Evolutionary conservation across 2,888 invertebrate genomes (phyloP).

Genomic region (Tipula vernalis): DNA sequence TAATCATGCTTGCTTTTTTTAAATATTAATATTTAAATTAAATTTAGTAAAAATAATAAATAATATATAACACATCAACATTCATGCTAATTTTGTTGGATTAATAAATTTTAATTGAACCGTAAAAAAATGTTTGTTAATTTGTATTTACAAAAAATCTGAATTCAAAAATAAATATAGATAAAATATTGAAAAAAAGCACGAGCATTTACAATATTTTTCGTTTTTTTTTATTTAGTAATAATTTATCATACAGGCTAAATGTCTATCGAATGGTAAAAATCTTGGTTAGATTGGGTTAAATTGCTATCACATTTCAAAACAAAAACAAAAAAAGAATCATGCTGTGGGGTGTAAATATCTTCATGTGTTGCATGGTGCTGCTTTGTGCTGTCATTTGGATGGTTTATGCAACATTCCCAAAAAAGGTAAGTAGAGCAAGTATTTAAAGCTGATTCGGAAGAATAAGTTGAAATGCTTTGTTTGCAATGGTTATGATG

Average conservation of each 20-base stretch:
- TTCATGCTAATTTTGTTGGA: background rate
- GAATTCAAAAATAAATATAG: background rate
- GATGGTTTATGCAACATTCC: background rate
- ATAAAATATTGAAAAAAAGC: slow-evolving; percentile 6
- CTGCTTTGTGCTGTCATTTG: background rate
- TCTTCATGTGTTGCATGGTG: background rate
- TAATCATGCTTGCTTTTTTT: slow-evolving; percentile 8
- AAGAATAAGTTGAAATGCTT: too few species aligned
- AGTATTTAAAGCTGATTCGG: too few species aligned
- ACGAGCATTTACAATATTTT: slow-evolving; percentile 8
- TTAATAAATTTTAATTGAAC: background rate
- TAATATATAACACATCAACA: background rate
- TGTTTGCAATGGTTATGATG: too few species aligned
- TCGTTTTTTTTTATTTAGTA: background rate
- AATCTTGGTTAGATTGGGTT: background rate
- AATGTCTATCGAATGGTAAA: background rate
- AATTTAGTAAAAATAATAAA: background rate
- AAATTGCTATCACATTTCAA: background rate
- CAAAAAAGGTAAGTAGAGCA: too few species aligned
- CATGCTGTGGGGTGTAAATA: background rate
- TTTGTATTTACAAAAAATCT: background rate
- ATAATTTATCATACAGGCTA: background rate
- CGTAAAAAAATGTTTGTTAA: background rate
- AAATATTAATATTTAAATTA: slow-evolving; percentile 7
- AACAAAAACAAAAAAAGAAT: background rate